These are phyloP conservation scores for Lasioglossum baleicum DNA, from an alignment of 1,140 invertebrate species.

Conservation along the genomic window DNA sequence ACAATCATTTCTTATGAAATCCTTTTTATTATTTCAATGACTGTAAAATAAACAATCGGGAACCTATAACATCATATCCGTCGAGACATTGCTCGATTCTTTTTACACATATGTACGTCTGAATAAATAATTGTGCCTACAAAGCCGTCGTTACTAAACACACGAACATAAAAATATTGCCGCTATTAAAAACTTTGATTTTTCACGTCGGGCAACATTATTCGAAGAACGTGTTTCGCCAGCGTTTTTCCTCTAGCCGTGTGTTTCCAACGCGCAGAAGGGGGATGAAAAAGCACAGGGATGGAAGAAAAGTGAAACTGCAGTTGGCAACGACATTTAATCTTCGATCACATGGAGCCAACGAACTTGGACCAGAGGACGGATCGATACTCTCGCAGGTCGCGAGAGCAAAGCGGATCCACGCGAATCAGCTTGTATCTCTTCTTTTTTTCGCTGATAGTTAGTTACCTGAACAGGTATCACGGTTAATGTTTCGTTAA, in stretches of 20 bases:
- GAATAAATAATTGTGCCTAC: no score
- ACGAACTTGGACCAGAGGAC: neutral
- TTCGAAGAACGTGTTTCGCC: neutral
- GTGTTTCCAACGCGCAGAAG: neutral
- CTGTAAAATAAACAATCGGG: no score
- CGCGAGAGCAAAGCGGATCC: no score
- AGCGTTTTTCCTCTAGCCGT: neutral
- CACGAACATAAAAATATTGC: no score
- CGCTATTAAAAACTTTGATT: no score
- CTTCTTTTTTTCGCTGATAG: neutral
- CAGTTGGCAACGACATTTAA: conserved; percentile 33
- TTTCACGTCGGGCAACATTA: no score
- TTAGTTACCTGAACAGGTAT: neutral
- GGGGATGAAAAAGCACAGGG: neutral
- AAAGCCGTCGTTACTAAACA: no score
- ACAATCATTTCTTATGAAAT: no score
- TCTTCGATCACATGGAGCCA: conserved; percentile 24
- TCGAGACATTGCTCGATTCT: no score
- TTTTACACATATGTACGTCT: no score
- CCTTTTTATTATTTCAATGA: no score
- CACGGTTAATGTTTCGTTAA: conserved; percentile 1
- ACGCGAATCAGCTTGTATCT: neutral
- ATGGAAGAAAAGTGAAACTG: neutral
- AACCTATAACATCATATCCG: no score
- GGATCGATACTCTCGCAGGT: neutral